Evolutionary conservation across 2,888 invertebrate genomes (phyloP), one percentile per base, ranked within the genome.

Genomic region (Cordilura impudica): DNA sequence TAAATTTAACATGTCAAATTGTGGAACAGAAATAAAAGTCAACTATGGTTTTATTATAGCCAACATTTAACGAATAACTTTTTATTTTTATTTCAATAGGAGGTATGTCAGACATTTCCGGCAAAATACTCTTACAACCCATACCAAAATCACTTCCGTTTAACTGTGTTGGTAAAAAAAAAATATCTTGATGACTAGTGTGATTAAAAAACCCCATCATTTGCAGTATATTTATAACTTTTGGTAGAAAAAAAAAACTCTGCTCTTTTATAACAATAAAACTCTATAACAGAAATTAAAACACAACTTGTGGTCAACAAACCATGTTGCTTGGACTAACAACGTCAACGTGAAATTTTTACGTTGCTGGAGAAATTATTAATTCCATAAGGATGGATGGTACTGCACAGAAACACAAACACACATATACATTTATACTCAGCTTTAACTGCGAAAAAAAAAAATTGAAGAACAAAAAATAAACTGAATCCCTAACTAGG

Each of bases 311-410:
- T 35, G 61, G 72, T 67, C 67, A 78, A 78, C 66, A 66, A 67
- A 78, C 66, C 61, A 54, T 67, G 61, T 61, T 78, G 67, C 66
- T 67, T 12, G 77, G 21, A 60, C 66, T 23, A 45, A 54, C 43
- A 65, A 72, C 53, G 16, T 60, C 51, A 77, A 16, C 51, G 45
- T 58, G 19, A 39, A 66, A 66, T 60, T 67, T 66, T 69, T 60
- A 74, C 65, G 63, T 63, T 73, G 81, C 81, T 79, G 82, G 83
- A 81, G 81, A 84, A 86, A 85, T 86, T 84, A 87, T 84, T 86
- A 85, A 84, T 83, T 82, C 81, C 83, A 83, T 76, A 83, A 83
- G 85, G 84, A 83, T 82, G 76, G 1, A 39, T 39, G 35, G n/a
- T 71, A 47, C n/a, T 18, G 53, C 23, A 75, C 35, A 63, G n/a